These are phyloP conservation scores for Cyprinus carpio DNA, from an alignment of 2,113 vertebrate species.

Conservation along the genomic window DNA sequence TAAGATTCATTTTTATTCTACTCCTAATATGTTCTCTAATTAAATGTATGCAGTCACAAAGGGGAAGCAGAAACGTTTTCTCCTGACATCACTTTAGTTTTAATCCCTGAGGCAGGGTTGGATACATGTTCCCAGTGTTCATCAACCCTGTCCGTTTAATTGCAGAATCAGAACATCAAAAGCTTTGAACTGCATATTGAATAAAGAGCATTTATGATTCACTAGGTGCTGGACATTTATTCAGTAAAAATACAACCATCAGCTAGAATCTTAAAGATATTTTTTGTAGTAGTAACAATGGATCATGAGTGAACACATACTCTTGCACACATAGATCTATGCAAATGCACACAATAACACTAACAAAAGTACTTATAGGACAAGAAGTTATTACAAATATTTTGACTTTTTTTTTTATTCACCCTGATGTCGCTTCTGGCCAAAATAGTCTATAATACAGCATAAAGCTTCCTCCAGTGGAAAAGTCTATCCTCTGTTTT, in stretches of 20 bases:
- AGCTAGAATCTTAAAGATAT: not conserved
- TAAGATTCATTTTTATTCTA: slow-evolving; percentile 2
- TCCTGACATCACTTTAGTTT: not conserved
- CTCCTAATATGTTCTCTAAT: not conserved
- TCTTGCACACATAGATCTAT: not conserved
- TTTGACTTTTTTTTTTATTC: too few relatives aligned
- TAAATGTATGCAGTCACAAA: not conserved
- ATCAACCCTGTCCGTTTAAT: not conserved
- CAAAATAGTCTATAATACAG: too few relatives aligned
- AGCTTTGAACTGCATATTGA: not conserved
- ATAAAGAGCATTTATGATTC: not conserved
- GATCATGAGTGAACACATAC: not conserved
- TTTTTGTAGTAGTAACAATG: not conserved
- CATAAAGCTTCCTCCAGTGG: too few relatives aligned
- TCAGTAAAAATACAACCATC: not conserved
- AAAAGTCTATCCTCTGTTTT: too few relatives aligned
- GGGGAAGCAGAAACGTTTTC: slow-evolving; percentile 5
- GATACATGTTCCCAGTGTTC: not conserved
- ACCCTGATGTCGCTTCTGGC: too few relatives aligned
- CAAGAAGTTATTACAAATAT: too few relatives aligned
- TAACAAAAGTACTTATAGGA: too few relatives aligned
- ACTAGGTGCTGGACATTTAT: not conserved
- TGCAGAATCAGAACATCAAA: slow-evolving; percentile 1
- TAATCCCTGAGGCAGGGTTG: not conserved
- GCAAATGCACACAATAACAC: not conserved